Base-by-base conservation (phyloP, 2,113 vertebrate genomes). In the Lepus timidus region DNA sequence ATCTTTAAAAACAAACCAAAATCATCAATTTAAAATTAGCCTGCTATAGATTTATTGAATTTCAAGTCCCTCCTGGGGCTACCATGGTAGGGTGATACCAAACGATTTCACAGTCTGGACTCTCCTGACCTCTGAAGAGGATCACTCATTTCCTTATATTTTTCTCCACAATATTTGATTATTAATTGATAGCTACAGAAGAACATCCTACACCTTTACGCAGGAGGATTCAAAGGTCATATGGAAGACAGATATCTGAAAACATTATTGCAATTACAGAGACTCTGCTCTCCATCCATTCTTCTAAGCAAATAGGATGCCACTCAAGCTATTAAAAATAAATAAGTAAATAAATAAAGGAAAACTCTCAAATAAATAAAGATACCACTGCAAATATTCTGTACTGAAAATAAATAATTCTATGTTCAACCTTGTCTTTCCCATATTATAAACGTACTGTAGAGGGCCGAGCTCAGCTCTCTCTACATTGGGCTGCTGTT, bases 121-220 rank as follows among this genome's bases (percentile, higher is more conserved):
- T 14, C 19, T 58, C 55, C 55, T 10, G 14, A 58, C 55, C 55
- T 19, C 13, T 11, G 55, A 58, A 51, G 25, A 33, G 58, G 39
- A 78, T 78, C 14, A 33, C 27, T 92, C 36, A 27, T 78, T 71
- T 36, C 58, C 36, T 76, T 61, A 9, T n/a, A n/a, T 71, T 76
- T 85, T 62, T 81, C 12, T 31, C 13, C 5, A 25, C 44, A 81
- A 65, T 85, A 33, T 65, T 51, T 70, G 8, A 85, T 36, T 81
- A n/a, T 33, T 73, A 92, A 89, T 86, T 62, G 85, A 70, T 51
- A 91, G 2, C 52, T 62, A 78, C 52, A 44, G 33, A 89, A 83
- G n/a, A 58, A 6, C 9, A 76, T 9, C 22, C 14, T 8, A 20
- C 49, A 22, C 23, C 52, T 65, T 94, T 85, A 71, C 61, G 33